Percentiles rank a stretch among this genome's conserved stretches.
Evolutionary conservation across 2,113 vertebrate genomes (phyloP).

Genomic region (Beaufortia kweichowensis): DNA sequence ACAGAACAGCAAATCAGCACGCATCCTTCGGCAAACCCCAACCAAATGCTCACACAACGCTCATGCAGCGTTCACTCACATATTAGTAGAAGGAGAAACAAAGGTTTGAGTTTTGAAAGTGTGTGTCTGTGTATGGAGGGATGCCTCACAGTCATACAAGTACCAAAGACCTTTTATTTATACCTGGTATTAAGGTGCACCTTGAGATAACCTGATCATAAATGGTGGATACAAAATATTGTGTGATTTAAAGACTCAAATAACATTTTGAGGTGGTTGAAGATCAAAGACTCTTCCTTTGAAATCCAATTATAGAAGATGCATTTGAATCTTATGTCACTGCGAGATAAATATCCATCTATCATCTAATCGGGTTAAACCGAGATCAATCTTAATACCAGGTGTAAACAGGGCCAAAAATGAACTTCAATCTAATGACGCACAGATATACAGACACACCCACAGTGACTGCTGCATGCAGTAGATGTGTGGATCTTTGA

Average conservation of each 20-base stretch:
- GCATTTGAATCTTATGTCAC: too few relatives aligned
- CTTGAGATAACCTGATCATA: neutral
- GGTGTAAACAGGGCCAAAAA: neutral
- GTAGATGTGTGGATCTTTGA: neutral
- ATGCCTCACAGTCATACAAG: neutral
- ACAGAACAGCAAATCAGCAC: slow-evolving; percentile 87
- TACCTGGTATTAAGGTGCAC: neutral
- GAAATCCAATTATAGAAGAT: too few relatives aligned
- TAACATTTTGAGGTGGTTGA: too few relatives aligned
- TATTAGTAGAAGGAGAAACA: slow-evolving; percentile 45
- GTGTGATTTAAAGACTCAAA: too few relatives aligned
- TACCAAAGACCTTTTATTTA: neutral
- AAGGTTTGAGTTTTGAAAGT: slow-evolving; percentile 35
- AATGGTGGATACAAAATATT: neutral
- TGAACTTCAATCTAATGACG: neutral
- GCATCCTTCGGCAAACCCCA: slow-evolving; percentile 61
- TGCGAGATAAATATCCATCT: too few relatives aligned
- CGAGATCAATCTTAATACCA: neutral
- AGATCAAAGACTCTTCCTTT: too few relatives aligned
- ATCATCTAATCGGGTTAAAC: too few relatives aligned
- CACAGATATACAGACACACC: slow-evolving; percentile 11
- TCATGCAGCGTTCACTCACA: slow-evolving; percentile 50
- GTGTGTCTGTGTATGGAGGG: neutral
- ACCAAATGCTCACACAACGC: slow-evolving; percentile 51
- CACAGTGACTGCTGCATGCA: slow-evolving; percentile 39